phyloP scores from a whole-genome alignment of 2,797 vertebrate species.

The Siniperca undulata region DNA sequence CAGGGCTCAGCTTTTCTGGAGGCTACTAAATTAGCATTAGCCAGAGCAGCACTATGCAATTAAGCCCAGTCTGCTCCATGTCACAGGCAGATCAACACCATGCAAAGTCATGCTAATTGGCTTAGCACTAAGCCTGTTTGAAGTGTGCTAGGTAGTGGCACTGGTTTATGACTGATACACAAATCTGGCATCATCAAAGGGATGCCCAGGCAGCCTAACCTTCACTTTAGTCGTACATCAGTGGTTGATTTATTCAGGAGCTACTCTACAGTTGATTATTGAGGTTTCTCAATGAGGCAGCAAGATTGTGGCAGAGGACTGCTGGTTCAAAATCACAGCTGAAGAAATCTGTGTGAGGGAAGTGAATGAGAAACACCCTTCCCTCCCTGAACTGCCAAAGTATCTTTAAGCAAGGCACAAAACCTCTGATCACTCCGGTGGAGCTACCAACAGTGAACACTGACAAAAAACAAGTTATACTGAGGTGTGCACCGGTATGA shows the following conservation, averaged over 20 bases:
- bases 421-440: constrained; percentile 6
- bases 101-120: constrained; percentile 80
- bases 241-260: constrained; percentile 62
- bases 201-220: constrained; percentile 65
- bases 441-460: neutral
- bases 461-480: neutral
- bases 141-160: constrained; percentile 71
- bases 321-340: neutral
- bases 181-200: constrained; percentile 72
- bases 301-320: neutral
- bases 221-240: constrained; percentile 49
- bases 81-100: constrained; percentile 75
- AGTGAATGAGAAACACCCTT: constrained; percentile 16
- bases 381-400: neutral
- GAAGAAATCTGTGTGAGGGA: constrained; percentile 11
- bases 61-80: constrained; percentile 74
- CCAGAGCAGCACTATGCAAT: constrained; percentile 63
- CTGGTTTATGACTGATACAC: constrained; percentile 73
- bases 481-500: neutral
- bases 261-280: constrained; percentile 53
- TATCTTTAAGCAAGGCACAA: constrained; percentile 8
- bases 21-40: constrained; percentile 75
- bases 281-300: constrained; percentile 43
- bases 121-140: constrained; percentile 77
- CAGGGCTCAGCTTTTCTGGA: constrained; percentile 61